A percentile compares a stretch with the other conserved stretches of the same genome.
These are phyloP conservation scores for Ptychobarbus kaznakovi DNA, from an alignment of 2,797 vertebrate genomes.

Conservation along the genomic window DNA sequence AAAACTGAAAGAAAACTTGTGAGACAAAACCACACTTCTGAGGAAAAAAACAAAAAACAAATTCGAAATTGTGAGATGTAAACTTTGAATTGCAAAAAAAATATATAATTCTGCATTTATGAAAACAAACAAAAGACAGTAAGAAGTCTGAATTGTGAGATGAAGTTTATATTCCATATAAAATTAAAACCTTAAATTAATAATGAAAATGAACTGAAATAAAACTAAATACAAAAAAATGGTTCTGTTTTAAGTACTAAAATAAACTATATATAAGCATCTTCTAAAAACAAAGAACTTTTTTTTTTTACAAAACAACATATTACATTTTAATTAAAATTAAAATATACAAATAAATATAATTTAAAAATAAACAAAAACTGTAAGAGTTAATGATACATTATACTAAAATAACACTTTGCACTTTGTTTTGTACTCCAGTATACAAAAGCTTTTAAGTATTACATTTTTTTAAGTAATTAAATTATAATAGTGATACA, in stretches of 20 bases:
- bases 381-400: background rate
- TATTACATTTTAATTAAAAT: background rate
- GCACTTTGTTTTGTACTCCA: background rate
- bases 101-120: background rate
- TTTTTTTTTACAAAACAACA: background rate
- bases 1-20: background rate
- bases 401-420: background rate
- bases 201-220: background rate
- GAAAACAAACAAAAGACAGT: too few species aligned
- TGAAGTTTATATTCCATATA: background rate
- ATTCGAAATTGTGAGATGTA: background rate
- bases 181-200: background rate
- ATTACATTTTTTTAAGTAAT: too few species aligned
- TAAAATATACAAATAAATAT: background rate
- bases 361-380: background rate
- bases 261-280: background rate
- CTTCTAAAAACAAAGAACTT: background rate
- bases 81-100: background rate
- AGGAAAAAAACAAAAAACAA: too few species aligned
- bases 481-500: too few species aligned
- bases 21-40: background rate
- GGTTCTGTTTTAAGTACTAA: background rate
- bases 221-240: background rate
- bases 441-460: background rate
- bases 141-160: too few species aligned